Percentiles rank a stretch among this genome's conserved stretches.
Evolutionary conservation across 2,113 vertebrate species (phyloP).

Genomic region (Ardeotis arabs): DNA sequence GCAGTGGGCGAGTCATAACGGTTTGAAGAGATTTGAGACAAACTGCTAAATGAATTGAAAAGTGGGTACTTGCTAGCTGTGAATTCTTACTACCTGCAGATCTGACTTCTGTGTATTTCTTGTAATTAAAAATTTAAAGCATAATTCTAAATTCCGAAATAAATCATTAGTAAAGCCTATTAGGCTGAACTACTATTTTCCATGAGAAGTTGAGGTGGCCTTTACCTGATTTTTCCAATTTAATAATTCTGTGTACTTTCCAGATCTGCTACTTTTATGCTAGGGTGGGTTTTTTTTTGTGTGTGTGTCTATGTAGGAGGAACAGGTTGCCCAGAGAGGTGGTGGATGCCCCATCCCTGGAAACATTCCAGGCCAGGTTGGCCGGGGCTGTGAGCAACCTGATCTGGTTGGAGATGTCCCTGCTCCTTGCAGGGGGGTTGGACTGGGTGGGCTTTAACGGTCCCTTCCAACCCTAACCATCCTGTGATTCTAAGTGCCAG

Average conservation of each 20-base stretch:
- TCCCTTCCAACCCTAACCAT: too few relatives aligned
- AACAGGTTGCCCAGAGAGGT: too few relatives aligned
- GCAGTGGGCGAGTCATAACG: background rate
- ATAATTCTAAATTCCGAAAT: constrained; percentile 6
- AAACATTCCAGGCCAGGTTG: too few relatives aligned
- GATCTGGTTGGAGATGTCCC: too few relatives aligned
- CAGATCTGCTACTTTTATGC: background rate
- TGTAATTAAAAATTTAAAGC: constrained; percentile 25
- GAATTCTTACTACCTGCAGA: background rate
- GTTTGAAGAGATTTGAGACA: background rate
- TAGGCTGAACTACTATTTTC: background rate
- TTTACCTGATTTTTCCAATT: background rate
- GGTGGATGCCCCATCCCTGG: too few relatives aligned
- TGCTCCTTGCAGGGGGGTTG: too few relatives aligned
- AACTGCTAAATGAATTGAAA: background rate
- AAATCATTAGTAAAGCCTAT: constrained; percentile 12
- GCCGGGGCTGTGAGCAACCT: too few relatives aligned
- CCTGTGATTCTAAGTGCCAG: too few relatives aligned
- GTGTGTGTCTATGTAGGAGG: background rate
- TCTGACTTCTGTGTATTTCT: constrained; percentile 5
- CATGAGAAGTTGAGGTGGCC: background rate
- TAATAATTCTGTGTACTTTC: background rate
- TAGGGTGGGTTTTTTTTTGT: background rate
- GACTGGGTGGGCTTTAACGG: too few relatives aligned
- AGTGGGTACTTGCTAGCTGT: background rate